These are phyloP conservation scores for Podabrus alpinus DNA, from an alignment of 2,888 invertebrate genomes.

Conservation along the genomic window DNA sequence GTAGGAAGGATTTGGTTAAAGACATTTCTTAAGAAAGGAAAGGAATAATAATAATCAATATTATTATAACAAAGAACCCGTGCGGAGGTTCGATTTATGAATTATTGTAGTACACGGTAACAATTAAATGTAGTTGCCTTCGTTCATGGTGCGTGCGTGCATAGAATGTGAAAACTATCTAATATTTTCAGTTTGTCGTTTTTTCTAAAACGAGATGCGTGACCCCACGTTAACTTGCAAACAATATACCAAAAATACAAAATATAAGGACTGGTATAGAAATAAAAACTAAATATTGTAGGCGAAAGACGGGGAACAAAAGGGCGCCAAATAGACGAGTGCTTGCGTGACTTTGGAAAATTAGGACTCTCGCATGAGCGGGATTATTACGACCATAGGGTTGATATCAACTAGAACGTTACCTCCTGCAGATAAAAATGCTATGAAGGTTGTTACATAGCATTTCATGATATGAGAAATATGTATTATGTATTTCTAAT, in stretches of 20 bases:
- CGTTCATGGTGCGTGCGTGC: constrained; percentile 26
- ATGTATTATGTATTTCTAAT: constrained; percentile 16
- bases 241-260: constrained; percentile 21
- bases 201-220: constrained; percentile 22
- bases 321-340: constrained; percentile 42
- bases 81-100: background rate
- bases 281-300: constrained; percentile 31
- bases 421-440: constrained; percentile 35
- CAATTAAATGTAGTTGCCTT: constrained; percentile 36
- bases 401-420: constrained; percentile 34
- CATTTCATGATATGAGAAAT: constrained; percentile 26
- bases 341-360: constrained; percentile 42
- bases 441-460: constrained; percentile 28
- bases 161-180: constrained; percentile 32
- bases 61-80: background rate
- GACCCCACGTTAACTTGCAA: constrained; percentile 23
- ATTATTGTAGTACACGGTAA: constrained; percentile 13
- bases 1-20: no score
- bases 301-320: constrained; percentile 34
- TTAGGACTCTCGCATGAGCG: constrained; percentile 44
- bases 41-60: background rate
- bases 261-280: constrained; percentile 22
- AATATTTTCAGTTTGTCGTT: constrained; percentile 24
- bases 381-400: constrained; percentile 36
- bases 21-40: no score